Evolutionary conservation across 1,140 invertebrate genomes (phyloP), one percentile per base, ranked within the genome.

Genomic region (Eciton burchellii): DNA sequence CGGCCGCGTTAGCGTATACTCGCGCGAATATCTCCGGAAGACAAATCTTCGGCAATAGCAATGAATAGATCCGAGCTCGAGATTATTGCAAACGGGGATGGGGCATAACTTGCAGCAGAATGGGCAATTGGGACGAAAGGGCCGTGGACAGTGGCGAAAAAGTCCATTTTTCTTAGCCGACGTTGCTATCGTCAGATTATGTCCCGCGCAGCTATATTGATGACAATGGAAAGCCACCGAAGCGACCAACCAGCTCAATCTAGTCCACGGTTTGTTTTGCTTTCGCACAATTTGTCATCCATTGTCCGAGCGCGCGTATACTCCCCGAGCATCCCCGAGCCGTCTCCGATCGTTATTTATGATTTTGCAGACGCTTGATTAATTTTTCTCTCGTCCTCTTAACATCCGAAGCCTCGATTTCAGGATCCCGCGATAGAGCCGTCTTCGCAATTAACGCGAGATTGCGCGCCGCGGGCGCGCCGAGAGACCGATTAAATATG

Each of bases 261-360:
- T 86, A 89, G 85, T 87, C 70, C 81, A 84, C 81, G 43, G 91
- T 91, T 91, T 91, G 91, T 92, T 92, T 91, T 90, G 88, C 90
- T 86, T 89, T 85, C 81, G 74, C 81, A 81, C 90, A 91, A 92
- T 92, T 92, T 92, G 91, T 92, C 92, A 92, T 91, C 91, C 89
- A 92, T 92, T 92, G 91, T 92, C 90, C 71, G 90, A 86, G 73
- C 84, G 85, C 79, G 81, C 82, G 70, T 62, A 59, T 71, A 57
- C 62, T 56, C 49, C 52, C 49, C n/a, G n/a, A n/a, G n/a, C n/a
- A n/a, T n/a, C 35, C 68, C 60, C 49, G 16, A 9, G 16, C 21
- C 73, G 45, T 45, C 35, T 68, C 83, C 79, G 87, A 90, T 88
- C 86, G 90, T 91, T 92, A 91, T 92, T 92, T 91, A 92, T 91